These are phyloP conservation scores for Lithobius niger DNA, from an alignment of 1,140 invertebrate genomes.

Conservation along the genomic window DNA sequence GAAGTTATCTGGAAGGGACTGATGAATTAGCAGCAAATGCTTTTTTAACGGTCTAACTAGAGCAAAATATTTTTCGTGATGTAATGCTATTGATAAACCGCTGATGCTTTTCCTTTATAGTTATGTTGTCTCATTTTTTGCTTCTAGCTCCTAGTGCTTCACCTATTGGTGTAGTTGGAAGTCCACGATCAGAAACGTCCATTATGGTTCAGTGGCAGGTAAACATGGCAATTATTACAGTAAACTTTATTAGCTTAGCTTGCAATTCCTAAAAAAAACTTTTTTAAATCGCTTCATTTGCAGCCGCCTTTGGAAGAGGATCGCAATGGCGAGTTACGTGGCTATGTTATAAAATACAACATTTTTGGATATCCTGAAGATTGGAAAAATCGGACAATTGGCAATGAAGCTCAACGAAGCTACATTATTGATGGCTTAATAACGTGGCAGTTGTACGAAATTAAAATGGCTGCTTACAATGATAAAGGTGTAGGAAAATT, in stretches of 20 bases:
- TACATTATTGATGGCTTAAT: conserved; percentile 86
- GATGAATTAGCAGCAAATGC: neutral
- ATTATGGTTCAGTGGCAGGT: conserved; percentile 94
- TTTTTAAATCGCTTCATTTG: conserved; percentile 10
- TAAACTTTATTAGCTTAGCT: neutral
- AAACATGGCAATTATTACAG: neutral
- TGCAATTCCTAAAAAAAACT: neutral
- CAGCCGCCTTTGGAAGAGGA: conserved; percentile 72
- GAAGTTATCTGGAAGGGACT: neutral
- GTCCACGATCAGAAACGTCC: conserved; percentile 79
- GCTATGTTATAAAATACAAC: conserved; percentile 82
- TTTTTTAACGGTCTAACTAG: neutral
- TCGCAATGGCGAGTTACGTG: conserved; percentile 85
- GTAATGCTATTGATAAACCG: neutral
- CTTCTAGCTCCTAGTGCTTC: conserved; percentile 68
- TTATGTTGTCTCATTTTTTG: neutral
- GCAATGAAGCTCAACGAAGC: conserved; percentile 81
- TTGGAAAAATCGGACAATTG: conserved; percentile 80
- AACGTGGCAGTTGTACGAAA: conserved; percentile 94
- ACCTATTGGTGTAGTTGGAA: conserved; percentile 76
- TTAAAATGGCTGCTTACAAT: conserved; percentile 95
- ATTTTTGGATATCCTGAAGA: conserved; percentile 76
- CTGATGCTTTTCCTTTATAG: neutral
- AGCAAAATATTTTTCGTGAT: no score
- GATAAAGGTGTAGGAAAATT: conserved; percentile 89